Percentiles rank a stretch among this genome's conserved stretches.
These are phyloP conservation scores for Capra hircus DNA, from an alignment of 2,113 vertebrate genomes.

Conservation along the genomic window DNA sequence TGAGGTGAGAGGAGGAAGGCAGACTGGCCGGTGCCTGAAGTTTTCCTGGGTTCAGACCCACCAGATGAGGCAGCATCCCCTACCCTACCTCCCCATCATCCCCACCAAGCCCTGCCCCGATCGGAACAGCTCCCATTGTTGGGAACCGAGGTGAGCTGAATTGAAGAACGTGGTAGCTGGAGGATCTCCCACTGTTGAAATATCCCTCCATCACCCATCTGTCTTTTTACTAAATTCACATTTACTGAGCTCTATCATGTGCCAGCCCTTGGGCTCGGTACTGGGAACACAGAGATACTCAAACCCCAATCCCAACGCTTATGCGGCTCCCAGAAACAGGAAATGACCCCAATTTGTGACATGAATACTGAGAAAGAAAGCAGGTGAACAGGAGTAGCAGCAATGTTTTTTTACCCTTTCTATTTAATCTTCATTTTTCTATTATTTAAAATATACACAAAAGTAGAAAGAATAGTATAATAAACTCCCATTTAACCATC, in stretches of 20 bases:
- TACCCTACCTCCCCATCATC: neutral
- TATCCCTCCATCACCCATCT: neutral
- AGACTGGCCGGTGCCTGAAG: neutral
- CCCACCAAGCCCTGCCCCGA: neutral
- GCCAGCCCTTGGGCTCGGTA: neutral
- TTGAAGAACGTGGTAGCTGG: neutral
- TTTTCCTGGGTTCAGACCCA: neutral
- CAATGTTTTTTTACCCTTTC: neutral
- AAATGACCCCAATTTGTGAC: rapidly evolving
- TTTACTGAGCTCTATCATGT: neutral
- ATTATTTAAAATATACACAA: constrained; percentile 25
- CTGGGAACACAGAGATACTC: neutral
- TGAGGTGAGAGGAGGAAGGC: neutral
- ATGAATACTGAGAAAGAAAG: neutral
- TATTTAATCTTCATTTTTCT: constrained; percentile 4
- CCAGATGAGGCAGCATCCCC: neutral
- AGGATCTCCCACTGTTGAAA: neutral
- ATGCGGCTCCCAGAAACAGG: neutral
- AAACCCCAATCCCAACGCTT: neutral
- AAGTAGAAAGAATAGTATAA: neutral
- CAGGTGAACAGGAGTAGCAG: neutral
- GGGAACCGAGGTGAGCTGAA: neutral
- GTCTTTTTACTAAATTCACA: neutral
- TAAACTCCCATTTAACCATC: neutral
- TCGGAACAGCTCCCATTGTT: neutral